Percentiles rank a stretch among this genome's conserved stretches.
phyloP scores from a whole-genome alignment of 2,113 vertebrate genomes.

The Symphodus melops region DNA sequence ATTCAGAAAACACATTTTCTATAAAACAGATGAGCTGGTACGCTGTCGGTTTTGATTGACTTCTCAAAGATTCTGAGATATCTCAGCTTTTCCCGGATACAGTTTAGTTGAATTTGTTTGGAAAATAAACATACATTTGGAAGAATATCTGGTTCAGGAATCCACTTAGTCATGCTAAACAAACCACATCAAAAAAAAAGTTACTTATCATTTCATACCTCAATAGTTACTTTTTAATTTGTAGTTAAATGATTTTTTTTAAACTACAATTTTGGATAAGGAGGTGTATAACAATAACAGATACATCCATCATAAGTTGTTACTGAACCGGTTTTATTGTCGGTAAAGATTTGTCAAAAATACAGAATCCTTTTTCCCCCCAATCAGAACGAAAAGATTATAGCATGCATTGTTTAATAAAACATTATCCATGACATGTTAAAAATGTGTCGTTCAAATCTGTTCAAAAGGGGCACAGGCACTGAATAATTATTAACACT shows the following conservation, averaged over 20 bases:
- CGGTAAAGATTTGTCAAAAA: slow-evolving; percentile 75
- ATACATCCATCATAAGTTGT: slow-evolving; percentile 11
- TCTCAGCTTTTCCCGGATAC: too few relatives aligned
- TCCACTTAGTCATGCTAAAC: too few relatives aligned
- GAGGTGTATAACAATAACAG: background rate
- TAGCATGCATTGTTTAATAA: slow-evolving; percentile 78
- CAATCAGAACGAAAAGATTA: slow-evolving; percentile 62
- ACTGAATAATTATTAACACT: slow-evolving; percentile 64
- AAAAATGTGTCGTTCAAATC: too few relatives aligned
- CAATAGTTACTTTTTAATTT: too few relatives aligned
- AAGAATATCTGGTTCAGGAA: too few relatives aligned
- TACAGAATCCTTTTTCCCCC: slow-evolving; percentile 63
- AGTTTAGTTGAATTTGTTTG: too few relatives aligned
- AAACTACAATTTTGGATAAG: background rate
- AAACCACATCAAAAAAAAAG: too few relatives aligned
- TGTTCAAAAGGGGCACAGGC: slow-evolving; percentile 60
- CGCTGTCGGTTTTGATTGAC: too few relatives aligned
- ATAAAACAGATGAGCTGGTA: too few relatives aligned
- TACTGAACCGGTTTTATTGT: slow-evolving; percentile 73
- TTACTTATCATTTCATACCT: too few relatives aligned
- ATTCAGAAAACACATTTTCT: background rate
- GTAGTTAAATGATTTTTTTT: background rate
- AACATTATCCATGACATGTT: slow-evolving; percentile 71
- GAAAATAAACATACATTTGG: too few relatives aligned
- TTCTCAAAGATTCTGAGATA: too few relatives aligned